These are phyloP conservation scores for Psilopsiagon aurifrons DNA, from an alignment of 2,113 vertebrate genomes.

Conservation along the genomic window DNA sequence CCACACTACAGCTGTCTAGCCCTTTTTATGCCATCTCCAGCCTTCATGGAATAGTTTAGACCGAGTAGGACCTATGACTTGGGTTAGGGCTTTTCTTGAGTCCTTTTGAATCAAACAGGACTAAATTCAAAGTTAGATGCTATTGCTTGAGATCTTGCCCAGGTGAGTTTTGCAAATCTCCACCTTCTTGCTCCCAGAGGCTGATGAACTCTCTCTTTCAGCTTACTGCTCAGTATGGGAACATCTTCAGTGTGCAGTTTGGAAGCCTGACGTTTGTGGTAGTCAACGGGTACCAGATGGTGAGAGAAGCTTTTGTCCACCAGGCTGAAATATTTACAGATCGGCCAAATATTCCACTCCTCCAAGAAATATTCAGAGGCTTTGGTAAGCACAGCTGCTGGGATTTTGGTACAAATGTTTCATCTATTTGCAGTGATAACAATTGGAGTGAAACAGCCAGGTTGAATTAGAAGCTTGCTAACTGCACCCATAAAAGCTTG, in stretches of 20 bases:
- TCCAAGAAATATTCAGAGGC: slow-evolving; percentile 49
- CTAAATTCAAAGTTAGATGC: background rate
- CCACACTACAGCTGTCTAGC: background rate
- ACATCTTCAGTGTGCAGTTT: slow-evolving; percentile 80
- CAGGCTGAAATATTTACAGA: slow-evolving; percentile 81
- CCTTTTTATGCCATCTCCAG: background rate
- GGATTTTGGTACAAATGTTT: background rate
- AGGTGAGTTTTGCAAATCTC: background rate
- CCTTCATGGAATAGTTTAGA: background rate
- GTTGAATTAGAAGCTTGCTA: background rate
- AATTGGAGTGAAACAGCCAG: background rate
- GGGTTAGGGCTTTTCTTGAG: background rate
- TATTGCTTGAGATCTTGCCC: background rate
- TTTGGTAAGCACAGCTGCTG: slow-evolving; percentile 53
- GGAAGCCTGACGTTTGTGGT: slow-evolving; percentile 75
- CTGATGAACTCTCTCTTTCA: slow-evolving; percentile 57
- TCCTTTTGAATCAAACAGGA: background rate
- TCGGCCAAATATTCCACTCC: slow-evolving; percentile 74
- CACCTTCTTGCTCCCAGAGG: background rate
- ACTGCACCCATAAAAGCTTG: background rate
- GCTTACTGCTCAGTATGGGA: slow-evolving; percentile 81
- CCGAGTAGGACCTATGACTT: background rate
- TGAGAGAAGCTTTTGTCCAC: slow-evolving; percentile 84
- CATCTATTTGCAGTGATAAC: background rate
- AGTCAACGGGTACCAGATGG: slow-evolving; percentile 81